Evolutionary conservation across 2,797 vertebrate genomes (phyloP), one percentile per base, ranked within the genome.

Genomic region (Crenichthys baileyi): DNA sequence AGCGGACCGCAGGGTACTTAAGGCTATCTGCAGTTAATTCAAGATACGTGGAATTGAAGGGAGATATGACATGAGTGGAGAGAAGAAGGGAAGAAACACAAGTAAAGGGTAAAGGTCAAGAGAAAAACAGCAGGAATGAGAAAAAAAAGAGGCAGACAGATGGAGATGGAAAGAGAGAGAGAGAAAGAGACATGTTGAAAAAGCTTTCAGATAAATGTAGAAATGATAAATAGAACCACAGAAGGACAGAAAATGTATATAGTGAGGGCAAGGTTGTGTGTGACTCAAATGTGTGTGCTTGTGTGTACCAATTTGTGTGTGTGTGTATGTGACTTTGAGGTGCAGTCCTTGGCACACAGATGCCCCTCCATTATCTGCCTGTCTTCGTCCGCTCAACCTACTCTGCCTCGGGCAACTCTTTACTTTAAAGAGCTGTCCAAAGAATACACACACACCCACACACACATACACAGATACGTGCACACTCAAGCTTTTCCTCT

Each of bases 401-500:
- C 89, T 96, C 94, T 90, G 97, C 97, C 97, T 97, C 95, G 94
- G 97, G 98, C 97, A 95, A 96, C 95, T 97, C 96, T 95, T 95
- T 97, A 96, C 96, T 97, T 98, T 97, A 98, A 98, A 98, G 97
- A 96, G 96, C 96, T 91, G 93, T 95, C 93, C 94, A 92, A 94
- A 82, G 79, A 75, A 95, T 72, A 94, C 96, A 95, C 92, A 86
- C 77, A 65, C 77, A 61, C 77, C 60, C 77, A 61, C 65, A 73
- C 85, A 72, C 72, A 56, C 83, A 72, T 70, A 56, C 83, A 56
- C 78, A 68, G 77, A 76, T 75, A 74, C 79, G 56, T 29, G 53
- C 70, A 79, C 63, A 65, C 75, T 56, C 58, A 53, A 29, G 55
- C 83, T 55, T 87, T 84, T 81, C 72, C 83, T 87, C 75, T 31